These are phyloP conservation scores for Echinometra lucunter DNA, from an alignment of 53 echinoderm and acorn worm species.

Conservation along the genomic window DNA sequence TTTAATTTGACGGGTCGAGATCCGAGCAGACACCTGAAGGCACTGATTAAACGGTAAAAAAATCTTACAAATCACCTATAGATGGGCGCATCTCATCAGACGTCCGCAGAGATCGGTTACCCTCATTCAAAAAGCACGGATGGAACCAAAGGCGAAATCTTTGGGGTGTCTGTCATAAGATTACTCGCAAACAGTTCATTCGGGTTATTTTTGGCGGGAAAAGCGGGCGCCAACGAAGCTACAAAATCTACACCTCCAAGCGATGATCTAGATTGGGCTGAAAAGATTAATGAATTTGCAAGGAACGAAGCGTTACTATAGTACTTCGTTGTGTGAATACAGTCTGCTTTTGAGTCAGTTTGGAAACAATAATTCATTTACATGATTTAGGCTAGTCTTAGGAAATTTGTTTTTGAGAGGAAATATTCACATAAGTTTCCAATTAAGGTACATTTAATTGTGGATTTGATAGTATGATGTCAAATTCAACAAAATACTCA, in stretches of 20 bases:
- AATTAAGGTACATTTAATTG: background rate
- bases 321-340: too few species aligned
- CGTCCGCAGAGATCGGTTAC: conserved; percentile 10
- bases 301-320: too few species aligned
- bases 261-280: conserved; percentile 12
- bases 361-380: too few species aligned
- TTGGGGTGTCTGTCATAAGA: background rate
- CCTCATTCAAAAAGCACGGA: conserved; percentile 32
- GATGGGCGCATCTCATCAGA: background rate
- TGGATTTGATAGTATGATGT: background rate
- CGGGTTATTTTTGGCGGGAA: conserved; percentile 46
- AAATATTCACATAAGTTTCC: background rate
- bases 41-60: conserved; percentile 29
- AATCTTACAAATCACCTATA: conserved; percentile 19
- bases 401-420: background rate
- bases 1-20: conserved; percentile 34
- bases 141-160: background rate
- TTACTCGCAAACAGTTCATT: conserved; percentile 26
- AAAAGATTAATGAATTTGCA: conserved; percentile 19
- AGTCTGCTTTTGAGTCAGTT: too few species aligned
- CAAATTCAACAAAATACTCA: background rate
- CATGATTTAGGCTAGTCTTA: too few species aligned
- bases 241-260: conserved; percentile 31
- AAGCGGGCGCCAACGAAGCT: conserved; percentile 21
- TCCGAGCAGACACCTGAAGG: conserved; percentile 18